These are phyloP conservation scores for Nixonia krombeini DNA, from an alignment of 1,140 invertebrate genomes.

Conservation along the genomic window DNA sequence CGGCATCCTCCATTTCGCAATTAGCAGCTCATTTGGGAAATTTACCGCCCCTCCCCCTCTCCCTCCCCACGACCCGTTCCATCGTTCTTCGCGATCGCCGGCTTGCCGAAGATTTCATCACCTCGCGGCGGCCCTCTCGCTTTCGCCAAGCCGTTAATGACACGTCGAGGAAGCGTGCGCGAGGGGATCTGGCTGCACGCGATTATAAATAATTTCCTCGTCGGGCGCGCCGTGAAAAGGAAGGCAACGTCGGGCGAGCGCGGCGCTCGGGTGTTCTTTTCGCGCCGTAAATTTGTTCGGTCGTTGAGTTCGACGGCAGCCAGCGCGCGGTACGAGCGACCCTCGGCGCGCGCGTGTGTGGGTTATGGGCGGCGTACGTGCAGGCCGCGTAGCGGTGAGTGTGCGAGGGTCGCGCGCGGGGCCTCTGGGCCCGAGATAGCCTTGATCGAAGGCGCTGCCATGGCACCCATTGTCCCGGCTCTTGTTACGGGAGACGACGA, in stretches of 20 bases:
- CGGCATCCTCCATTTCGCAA: too few relatives aligned
- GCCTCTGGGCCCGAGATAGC: constrained; percentile 55
- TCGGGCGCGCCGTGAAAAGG: neutral
- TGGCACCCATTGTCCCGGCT: constrained; percentile 69
- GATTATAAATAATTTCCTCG: too few relatives aligned
- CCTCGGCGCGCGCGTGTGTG: neutral
- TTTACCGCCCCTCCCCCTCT: too few relatives aligned
- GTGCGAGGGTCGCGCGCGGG: constrained; percentile 49
- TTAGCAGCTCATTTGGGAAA: too few relatives aligned
- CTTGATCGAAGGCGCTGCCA: constrained; percentile 65
- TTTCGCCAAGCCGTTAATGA: too few relatives aligned
- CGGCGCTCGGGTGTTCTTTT: constrained; percentile 14
- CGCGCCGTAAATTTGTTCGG: constrained; percentile 34
- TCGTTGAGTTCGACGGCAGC: constrained; percentile 17
- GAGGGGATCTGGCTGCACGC: too few relatives aligned
- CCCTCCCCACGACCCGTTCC: too few relatives aligned
- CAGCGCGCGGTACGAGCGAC: neutral
- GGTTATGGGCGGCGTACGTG: constrained; percentile 18
- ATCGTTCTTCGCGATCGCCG: too few relatives aligned
- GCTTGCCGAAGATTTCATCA: too few relatives aligned
- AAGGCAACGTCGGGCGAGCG: constrained; percentile 6
- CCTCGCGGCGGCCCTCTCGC: too few relatives aligned
- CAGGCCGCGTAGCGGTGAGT: constrained; percentile 30
- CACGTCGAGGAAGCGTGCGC: too few relatives aligned
- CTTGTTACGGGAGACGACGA: constrained; percentile 68